Evolutionary conservation across 2,797 vertebrate species (phyloP), one percentile per base, ranked within the genome.

Genomic region (Chelon auratus): DNA sequence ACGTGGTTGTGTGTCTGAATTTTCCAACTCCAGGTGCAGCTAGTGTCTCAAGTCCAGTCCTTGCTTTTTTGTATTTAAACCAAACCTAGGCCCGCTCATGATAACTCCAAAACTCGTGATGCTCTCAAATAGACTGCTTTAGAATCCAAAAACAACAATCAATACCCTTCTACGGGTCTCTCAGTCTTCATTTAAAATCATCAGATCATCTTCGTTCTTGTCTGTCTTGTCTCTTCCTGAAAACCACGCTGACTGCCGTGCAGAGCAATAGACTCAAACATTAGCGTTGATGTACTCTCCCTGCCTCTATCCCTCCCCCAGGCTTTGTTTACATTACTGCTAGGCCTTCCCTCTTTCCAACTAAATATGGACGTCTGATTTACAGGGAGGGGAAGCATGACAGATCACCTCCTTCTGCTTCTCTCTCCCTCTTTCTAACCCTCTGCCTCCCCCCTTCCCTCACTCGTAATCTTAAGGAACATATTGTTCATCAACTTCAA

Each of bases 321-420:
- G 68, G 45, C 82, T 93, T 78, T 95, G 93, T 95, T 95, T 94
- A 95, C 94, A 93, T 93, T 93, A 90, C 82, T 85, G 73, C 80
- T 85, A 80, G 85, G 88, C 90, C 93, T 91, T 93, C 92, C 93
- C 89, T 93, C 88, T 87, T 81, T 88, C 84, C 81, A 87, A 87
- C 94, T 95, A 94, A 94, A 95, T 93, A 94, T 94, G 94, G 94
- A 90, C 55, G 87, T 89, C 87, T 90, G 91, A 94, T 93, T 94
- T 93, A 93, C 90, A 87, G 87, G 73, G 83, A 84, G 75, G 75
- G 81, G 78, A 85, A 80, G 73, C 79, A 79, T 86, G 87, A 90
- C 77, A 68, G 86, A 89, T 89, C 78, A 68, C 81, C 79, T 81
- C 74, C 77, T 74, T 70, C 79, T 81, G 61, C 72, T 72, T 73